Evolutionary conservation across 2,888 invertebrate species (phyloP), one percentile per base, ranked within the genome.

Genomic region (Anagyrus pseudococci): DNA sequence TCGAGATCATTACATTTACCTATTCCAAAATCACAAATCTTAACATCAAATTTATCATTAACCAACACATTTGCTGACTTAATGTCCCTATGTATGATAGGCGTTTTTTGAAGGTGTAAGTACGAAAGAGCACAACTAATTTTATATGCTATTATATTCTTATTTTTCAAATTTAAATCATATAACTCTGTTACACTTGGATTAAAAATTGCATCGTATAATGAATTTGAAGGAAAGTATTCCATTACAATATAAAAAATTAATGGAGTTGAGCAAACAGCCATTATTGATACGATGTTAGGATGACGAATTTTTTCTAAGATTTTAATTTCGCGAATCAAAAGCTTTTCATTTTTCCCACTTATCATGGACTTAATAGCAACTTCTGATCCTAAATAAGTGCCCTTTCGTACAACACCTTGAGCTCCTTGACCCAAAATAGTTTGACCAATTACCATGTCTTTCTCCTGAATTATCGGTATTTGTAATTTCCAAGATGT

Each of bases 11-110:
- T 20, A n/a, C 19, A 41, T 10, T 40, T 41, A 1, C 52, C 22
- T 3, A 52, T 13, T 1, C 52, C 52, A 7, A 52, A 23, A 41
- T 52, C 52, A 41, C 52, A 52, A n/a, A 52, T 4, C 40, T 52
- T 52, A 10, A 15, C n/a, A 13, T 6, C 3, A 22, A 4, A 37
- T 10, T 37, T n/a, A 15, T 2, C 10, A 41, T 10, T 50, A 1
- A 33, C 26, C 15, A 50, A n/a, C 15, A 50, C 13, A 20, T 37
- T 50, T 4, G 7, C 13, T 13, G 50, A 17, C 10, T 50, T 50
- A 1, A 53, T n/a, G 13, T 53, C 26, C 10, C 22, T 53, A 20
- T 53, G 52, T 17, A 53, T 41, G 2, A 53, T 25, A 6, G 52
- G 25, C 2, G 8, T 22, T 10, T 19, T 3, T 10, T 25, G 23